Conservation (phyloP, 2,888 invertebrate species). For the Macropis europaea region DNA sequence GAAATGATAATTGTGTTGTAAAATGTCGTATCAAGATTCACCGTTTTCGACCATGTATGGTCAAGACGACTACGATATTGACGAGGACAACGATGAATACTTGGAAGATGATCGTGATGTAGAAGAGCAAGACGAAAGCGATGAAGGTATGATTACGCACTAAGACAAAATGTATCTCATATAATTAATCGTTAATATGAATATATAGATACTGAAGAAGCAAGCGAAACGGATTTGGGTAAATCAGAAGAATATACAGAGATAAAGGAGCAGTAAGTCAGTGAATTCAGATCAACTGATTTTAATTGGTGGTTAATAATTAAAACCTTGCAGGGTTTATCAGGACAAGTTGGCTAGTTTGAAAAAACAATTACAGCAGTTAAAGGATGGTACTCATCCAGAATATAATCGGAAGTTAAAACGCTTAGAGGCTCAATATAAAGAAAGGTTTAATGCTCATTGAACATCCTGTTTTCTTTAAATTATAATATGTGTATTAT, state of each 20-base stretch:
- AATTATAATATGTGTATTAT: background rate
- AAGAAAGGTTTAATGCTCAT: slow-evolving; percentile 83
- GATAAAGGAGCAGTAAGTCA: slow-evolving; percentile 91
- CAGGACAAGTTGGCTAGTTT: slow-evolving; percentile 94
- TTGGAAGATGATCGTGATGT: slow-evolving; percentile 85
- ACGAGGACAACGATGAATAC: slow-evolving; percentile 87
- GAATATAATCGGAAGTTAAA: slow-evolving; percentile 92
- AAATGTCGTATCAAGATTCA: slow-evolving; percentile 86
- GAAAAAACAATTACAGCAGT: slow-evolving; percentile 93
- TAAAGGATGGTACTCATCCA: slow-evolving; percentile 92
- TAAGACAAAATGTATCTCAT: background rate
- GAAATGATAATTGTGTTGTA: slow-evolving; percentile 22
- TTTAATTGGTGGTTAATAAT: background rate
- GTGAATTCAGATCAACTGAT: background rate
- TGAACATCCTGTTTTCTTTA: background rate
- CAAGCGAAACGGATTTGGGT: slow-evolving; percentile 96
- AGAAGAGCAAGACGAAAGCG: slow-evolving; percentile 83
- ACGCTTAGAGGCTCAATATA: slow-evolving; percentile 89
- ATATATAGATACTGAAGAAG: slow-evolving; percentile 93
- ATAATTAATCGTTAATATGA: slow-evolving; percentile 41
- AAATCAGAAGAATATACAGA: slow-evolving; percentile 90
- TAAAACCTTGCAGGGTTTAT: slow-evolving; percentile 85
- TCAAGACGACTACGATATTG: slow-evolving; percentile 87
- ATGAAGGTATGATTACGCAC: slow-evolving; percentile 82
- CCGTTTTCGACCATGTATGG: slow-evolving; percentile 85